Evolutionary conservation across 2,113 vertebrate genomes (phyloP), one percentile per base, ranked within the genome.

Genomic region (Xiphophorus maculatus): DNA sequence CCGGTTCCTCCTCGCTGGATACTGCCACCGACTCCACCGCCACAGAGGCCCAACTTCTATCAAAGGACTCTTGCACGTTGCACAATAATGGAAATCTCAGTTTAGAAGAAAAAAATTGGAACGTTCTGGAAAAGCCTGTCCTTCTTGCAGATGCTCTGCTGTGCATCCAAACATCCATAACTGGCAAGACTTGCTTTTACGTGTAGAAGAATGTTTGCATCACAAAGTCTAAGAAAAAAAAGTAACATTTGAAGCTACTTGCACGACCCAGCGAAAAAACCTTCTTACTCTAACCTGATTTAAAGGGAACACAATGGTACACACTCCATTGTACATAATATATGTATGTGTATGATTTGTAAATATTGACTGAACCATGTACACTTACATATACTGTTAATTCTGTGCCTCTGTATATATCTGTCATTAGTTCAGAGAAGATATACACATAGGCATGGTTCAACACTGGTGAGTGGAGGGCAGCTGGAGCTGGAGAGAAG

Each of bases 81-180:
- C 89, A 93, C 93, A 64, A 88, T 93, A 80, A 93, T 93, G 93
- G 93, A 93, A 87, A 93, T 93, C 90, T 91, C 93, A 54, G 93
- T 93, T 85, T 93, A 89, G 71, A 69, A 89, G 71, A 69, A 77
- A 81, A 42, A 42, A 42, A 69, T 30, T 35, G 28, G 35, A 30
- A 15, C 63, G 32, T 15, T 68, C 7, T 67, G 40, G 58, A 30
- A 66, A 71, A 67, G 54, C 3, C 62, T 12, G n/a, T 69, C 42
- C n/a, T 60, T 63, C 25, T 73, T 42, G 58, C 30, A 67, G 37
- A 60, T 66, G 51, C 58, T 73, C 65, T 80, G 42, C 66, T 63
- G 69, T 65, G 64, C 72, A 70, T 28, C 8, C 67, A 58, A 42
- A 0, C 51, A 73, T 32, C 11, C 25, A 60, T 67, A 15, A 63